Evolutionary conservation across 2,888 invertebrate genomes (phyloP), one percentile per base, ranked within the genome.

Genomic region (Tolmerus cingulatus): DNA sequence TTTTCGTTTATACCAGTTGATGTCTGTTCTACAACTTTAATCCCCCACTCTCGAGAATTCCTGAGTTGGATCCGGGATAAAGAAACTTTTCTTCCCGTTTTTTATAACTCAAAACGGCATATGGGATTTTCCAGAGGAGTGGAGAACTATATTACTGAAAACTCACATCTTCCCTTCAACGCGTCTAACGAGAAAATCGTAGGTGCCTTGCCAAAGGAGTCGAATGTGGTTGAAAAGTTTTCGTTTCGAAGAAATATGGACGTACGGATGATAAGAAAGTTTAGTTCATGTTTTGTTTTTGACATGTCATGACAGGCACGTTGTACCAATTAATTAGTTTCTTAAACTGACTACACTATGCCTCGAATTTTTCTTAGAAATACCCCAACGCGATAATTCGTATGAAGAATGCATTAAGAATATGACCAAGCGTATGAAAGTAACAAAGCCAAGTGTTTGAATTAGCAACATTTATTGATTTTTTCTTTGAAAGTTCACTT

Each of bases 21-120:
- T 76, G 34, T 9, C n/a, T 76, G 76, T 37, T 81, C 34, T 81
- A 55, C 55, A 66, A 66, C 55, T 55, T 81, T 81, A 46, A 81
- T 81, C 81, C 16, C 46, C 55, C 19, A 7, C 23, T 51, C 16
- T 9, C 27, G 27, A n/a, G 34, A 66, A 9, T 0, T 27, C 23
- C 27, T 66, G 55, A 30, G 27, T 23, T 46, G 14, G 7, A 51
- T 27, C 30, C 74, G 30, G 30, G 74, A 19, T n/a, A 74, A 76
- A 76, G 37, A 78, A 78, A 78, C 16, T 40, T 37, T 78, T 78
- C 19, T 78, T 74, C 5, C 7, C n/a, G 14, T 12, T 76, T 76
- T 76, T 37, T 76, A 76, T 12, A 57, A 19, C 57, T 16, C 16
- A n/a, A 30, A 34, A 12, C 37, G 37, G 76, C 76, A 76, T 76